These are phyloP conservation scores for Cyclopterus lumpus DNA, from an alignment of 2,797 vertebrate species.

Conservation along the genomic window DNA sequence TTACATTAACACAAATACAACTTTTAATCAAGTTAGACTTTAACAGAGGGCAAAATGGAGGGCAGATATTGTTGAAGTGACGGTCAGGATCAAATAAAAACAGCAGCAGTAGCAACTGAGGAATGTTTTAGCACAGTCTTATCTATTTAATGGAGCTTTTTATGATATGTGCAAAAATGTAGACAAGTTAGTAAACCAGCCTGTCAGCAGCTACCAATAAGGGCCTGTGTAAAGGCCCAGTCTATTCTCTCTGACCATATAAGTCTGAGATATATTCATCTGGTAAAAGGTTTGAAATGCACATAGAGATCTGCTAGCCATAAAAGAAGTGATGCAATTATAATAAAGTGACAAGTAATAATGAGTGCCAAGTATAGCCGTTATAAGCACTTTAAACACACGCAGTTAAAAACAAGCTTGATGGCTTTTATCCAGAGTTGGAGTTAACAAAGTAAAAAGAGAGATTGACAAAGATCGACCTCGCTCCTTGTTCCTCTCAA, in stretches of 20 bases:
- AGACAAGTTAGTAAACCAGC: slow-evolving; percentile 5
- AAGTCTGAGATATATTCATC: background rate
- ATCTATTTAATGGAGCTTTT: slow-evolving; percentile 24
- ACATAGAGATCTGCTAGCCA: background rate
- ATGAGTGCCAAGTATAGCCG: background rate
- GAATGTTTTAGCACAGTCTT: slow-evolving; percentile 32
- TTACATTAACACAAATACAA: slow-evolving; percentile 1
- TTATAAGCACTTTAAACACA: background rate
- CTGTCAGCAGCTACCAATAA: slow-evolving; percentile 41
- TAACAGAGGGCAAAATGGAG: background rate
- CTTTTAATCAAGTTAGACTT: background rate
- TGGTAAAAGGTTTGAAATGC: background rate
- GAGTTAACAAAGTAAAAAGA: background rate
- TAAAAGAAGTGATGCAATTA: background rate
- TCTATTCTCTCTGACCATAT: background rate
- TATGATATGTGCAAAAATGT: slow-evolving; percentile 16
- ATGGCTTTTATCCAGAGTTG: background rate
- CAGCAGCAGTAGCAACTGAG: background rate
- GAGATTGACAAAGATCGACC: background rate
- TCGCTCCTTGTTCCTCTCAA: background rate
- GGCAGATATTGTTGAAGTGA: background rate
- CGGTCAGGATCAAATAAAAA: slow-evolving; percentile 12
- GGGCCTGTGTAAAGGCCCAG: background rate
- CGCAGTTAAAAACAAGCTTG: background rate
- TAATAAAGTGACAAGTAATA: background rate